Evolutionary conservation across 2,797 vertebrate species (phyloP).

Genomic region (Cirrhinus mrigala): DNA sequence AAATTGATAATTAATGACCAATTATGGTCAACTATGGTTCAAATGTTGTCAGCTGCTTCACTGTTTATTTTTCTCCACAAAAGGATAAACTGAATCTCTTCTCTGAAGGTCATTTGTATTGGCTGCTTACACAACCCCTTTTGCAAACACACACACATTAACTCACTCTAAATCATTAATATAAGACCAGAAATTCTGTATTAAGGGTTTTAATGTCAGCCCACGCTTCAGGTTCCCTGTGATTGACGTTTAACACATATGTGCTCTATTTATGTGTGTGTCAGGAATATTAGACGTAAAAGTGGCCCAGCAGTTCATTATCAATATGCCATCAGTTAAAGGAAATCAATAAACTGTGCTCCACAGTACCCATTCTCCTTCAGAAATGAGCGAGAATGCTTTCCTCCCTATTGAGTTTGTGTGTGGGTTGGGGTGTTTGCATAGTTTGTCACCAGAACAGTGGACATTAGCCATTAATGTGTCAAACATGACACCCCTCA

Average conservation of each 20-base stretch:
- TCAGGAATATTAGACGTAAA: constrained; percentile 70
- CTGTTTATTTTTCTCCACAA: constrained; percentile 11
- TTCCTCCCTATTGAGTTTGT: constrained; percentile 37
- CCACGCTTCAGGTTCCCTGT: constrained; percentile 73
- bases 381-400: constrained; percentile 55
- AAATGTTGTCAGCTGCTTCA: neutral
- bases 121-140: constrained; percentile 55
- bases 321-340: constrained; percentile 59
- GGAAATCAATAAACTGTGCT: constrained; percentile 72
- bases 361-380: constrained; percentile 58
- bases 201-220: constrained; percentile 75
- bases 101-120: constrained; percentile 64
- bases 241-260: constrained; percentile 72
- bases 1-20: neutral
- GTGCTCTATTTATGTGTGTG: constrained; percentile 66
- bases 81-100: constrained; percentile 23
- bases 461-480: constrained; percentile 26
- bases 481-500: constrained; percentile 1
- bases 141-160: constrained; percentile 47
- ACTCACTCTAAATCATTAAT: constrained; percentile 65
- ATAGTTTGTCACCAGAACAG: constrained; percentile 19
- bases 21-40: neutral
- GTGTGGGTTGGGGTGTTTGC: constrained; percentile 2
- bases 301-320: constrained; percentile 62
- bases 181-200: constrained; percentile 69